Percentiles rank a stretch among this genome's conserved stretches.
Evolutionary conservation across 2,888 invertebrate species (phyloP).

Genomic region (Eremobia ochroleuca): DNA sequence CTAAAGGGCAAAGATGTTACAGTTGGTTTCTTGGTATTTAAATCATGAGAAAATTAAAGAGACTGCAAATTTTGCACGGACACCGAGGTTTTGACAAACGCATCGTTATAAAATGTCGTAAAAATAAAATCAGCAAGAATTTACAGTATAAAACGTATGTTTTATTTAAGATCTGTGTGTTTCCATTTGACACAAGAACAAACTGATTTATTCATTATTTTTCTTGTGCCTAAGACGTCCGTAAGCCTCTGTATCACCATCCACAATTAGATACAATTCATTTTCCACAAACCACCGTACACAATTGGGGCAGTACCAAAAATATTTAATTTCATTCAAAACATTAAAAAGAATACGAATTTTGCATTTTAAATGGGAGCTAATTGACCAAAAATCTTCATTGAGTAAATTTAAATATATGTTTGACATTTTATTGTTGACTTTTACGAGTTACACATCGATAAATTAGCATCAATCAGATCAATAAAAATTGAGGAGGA

Average conservation of each 20-base stretch:
- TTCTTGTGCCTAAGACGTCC: not conserved
- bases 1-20: constrained; percentile 45
- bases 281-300: not conserved
- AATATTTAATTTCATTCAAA: constrained; percentile 41
- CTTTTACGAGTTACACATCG: constrained; percentile 52
- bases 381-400: constrained; percentile 45
- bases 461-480: constrained; percentile 53
- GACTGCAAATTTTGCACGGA: accelerated
- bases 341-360: constrained; percentile 20
- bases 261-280: constrained; percentile 1
- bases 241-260: not conserved
- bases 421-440: constrained; percentile 56
- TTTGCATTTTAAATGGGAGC: constrained; percentile 46
- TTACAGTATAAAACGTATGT: not conserved
- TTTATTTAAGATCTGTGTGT: not conserved
- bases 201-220: not conserved
- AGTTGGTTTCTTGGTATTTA: constrained; percentile 45
- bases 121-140: not conserved
- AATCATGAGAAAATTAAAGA: not conserved
- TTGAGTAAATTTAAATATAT: constrained; percentile 47
- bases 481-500: constrained; percentile 28
- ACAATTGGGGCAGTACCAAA: constrained; percentile 23
- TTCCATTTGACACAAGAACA: not conserved
- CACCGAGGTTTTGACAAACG: accelerated
- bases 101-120: not conserved